Evolutionary conservation across 1,140 invertebrate genomes (phyloP).

Genomic region (Dendroctonus ponderosae): DNA sequence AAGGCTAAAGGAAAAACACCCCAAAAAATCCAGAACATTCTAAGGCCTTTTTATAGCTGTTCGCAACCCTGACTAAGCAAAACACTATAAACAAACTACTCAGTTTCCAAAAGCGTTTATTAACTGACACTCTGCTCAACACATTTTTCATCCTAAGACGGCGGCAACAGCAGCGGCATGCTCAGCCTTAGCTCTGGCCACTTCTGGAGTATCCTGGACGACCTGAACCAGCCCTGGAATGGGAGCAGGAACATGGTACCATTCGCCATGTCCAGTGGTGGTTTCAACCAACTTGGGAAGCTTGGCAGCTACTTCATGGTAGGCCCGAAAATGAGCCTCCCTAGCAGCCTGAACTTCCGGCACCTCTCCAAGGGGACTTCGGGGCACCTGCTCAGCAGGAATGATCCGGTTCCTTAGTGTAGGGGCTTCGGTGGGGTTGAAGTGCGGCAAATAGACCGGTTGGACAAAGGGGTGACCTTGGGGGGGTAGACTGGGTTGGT

Average conservation of each 20-base stretch:
- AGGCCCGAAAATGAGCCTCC: constrained; percentile 29
- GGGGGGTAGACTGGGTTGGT: not conserved
- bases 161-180: constrained; percentile 21
- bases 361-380: constrained; percentile 23
- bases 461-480: not conserved
- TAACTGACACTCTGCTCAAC: not conserved
- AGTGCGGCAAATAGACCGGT: not conserved
- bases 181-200: constrained; percentile 19
- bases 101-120: not conserved
- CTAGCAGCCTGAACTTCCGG: constrained; percentile 35
- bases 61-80: no score
- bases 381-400: constrained; percentile 25
- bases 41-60: no score
- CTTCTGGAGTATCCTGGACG: constrained; percentile 27
- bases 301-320: constrained; percentile 7
- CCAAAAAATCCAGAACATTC: no score
- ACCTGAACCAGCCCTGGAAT: constrained; percentile 7
- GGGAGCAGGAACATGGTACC: not conserved
- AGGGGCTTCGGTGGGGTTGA: not conserved
- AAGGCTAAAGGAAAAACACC: no score
- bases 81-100: not conserved
- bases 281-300: constrained; percentile 11
- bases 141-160: constrained; percentile 8
- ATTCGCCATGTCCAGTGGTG: not conserved
- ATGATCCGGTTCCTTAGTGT: not conserved